Percentiles rank a stretch among this genome's conserved stretches.
Conservation (phyloP, 2,888 invertebrate genomes). For the Aproaerema taeniolella region DNA sequence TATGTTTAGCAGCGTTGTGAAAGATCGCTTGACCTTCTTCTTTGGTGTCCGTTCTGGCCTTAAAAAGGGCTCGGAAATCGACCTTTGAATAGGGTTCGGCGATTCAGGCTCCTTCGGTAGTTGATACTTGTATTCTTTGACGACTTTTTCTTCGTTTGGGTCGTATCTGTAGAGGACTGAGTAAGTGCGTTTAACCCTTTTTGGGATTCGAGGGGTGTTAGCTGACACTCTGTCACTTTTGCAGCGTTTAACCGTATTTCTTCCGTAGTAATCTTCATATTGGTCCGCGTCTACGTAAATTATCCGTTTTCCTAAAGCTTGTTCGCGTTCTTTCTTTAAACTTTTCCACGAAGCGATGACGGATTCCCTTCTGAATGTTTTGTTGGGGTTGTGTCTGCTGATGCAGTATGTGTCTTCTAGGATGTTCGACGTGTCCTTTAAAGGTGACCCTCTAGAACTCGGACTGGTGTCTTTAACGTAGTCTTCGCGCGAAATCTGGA, state of each 20-base stretch:
- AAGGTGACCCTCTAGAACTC: constrained; percentile 62
- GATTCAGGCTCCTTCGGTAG: constrained; percentile 42
- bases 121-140: constrained; percentile 69
- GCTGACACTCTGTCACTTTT: constrained; percentile 62
- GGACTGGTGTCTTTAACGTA: constrained; percentile 63
- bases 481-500: constrained; percentile 70
- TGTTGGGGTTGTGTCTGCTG: constrained; percentile 71
- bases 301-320: constrained; percentile 62
- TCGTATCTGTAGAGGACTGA: constrained; percentile 69
- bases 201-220: constrained; percentile 44
- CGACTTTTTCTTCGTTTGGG: constrained; percentile 61
- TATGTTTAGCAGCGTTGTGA: constrained; percentile 64
- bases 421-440: constrained; percentile 68
- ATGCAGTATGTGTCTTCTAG: constrained; percentile 63
- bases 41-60: constrained; percentile 50
- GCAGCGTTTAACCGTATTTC: constrained; percentile 66
- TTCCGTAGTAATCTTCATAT: constrained; percentile 65
- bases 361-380: constrained; percentile 67
- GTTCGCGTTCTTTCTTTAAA: constrained; percentile 68
- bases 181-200: constrained; percentile 67
- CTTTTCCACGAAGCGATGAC: constrained; percentile 73
- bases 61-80: constrained; percentile 61
- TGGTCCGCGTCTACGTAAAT: constrained; percentile 63
- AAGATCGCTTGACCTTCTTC: constrained; percentile 68
- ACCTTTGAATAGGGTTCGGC: constrained; percentile 44